A percentile compares a stretch with the other conserved stretches of the same genome.
Conservation (phyloP, 2,113 vertebrate species). For the Pterocles gutturalis region DNA sequence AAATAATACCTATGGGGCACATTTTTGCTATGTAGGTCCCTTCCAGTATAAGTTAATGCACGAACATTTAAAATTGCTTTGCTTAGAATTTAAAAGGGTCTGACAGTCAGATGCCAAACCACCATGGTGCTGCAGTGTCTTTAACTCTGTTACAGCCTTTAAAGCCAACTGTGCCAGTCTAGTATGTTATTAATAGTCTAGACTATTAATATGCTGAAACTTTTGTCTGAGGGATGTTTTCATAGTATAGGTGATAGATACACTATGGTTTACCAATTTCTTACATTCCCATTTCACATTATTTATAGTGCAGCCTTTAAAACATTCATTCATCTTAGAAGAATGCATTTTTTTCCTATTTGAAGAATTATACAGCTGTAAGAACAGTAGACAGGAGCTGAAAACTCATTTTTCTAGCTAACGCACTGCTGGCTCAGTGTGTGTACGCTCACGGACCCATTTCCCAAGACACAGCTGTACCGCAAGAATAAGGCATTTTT, state of each 20-base stretch:
- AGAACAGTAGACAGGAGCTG: background rate
- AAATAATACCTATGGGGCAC: background rate
- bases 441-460: fast-evolving
- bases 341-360: background rate
- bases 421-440: background rate
- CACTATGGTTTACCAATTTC: background rate
- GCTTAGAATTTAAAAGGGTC: background rate
- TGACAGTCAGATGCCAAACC: background rate
- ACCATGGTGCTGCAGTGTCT: background rate
- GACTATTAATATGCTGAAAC: background rate
- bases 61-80: background rate
- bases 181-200: background rate
- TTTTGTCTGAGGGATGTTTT: background rate
- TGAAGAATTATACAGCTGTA: background rate
- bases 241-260: background rate
- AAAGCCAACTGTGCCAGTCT: background rate
- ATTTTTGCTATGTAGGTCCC: background rate
- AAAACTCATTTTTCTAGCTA: background rate
- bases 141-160: background rate
- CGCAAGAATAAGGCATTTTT: background rate
- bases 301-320: background rate
- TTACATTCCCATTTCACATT: background rate
- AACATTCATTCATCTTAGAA: background rate
- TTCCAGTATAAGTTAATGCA: background rate
- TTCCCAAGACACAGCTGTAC: background rate